Percentiles rank a stretch among this genome's conserved stretches.
These are phyloP conservation scores for Cynocephalus volans DNA, from an alignment of 2,113 vertebrate species.

Conservation along the genomic window DNA sequence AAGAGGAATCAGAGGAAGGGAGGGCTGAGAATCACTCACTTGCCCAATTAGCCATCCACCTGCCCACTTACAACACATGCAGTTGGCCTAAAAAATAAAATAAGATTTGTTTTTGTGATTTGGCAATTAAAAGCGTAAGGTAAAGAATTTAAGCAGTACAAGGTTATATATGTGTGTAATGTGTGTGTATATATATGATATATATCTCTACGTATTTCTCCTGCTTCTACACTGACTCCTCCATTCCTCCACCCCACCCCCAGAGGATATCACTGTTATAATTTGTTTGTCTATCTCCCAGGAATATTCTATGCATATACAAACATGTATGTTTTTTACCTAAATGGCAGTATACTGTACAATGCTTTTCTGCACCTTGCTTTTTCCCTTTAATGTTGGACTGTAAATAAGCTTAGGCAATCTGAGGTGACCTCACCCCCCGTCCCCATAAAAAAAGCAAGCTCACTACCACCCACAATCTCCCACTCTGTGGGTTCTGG, in stretches of 20 bases:
- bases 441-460: not conserved
- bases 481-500: not conserved
- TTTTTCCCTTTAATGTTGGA: not conserved
- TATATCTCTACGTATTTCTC: not conserved
- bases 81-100: not conserved
- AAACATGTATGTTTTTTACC: not conserved
- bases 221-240: not conserved
- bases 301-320: not conserved
- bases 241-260: not conserved
- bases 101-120: not conserved
- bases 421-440: not conserved
- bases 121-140: conserved; percentile 3
- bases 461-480: not conserved
- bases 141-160: not conserved
- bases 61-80: not conserved
- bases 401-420: not conserved
- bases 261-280: not conserved
- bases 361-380: not conserved
- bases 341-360: not conserved
- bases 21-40: not conserved
- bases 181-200: not conserved
- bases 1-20: not conserved
- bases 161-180: not conserved
- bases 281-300: not conserved
- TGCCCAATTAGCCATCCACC: not conserved